Evolutionary conservation across 2,888 invertebrate genomes (phyloP).

Genomic region (Acronicta leporina): DNA sequence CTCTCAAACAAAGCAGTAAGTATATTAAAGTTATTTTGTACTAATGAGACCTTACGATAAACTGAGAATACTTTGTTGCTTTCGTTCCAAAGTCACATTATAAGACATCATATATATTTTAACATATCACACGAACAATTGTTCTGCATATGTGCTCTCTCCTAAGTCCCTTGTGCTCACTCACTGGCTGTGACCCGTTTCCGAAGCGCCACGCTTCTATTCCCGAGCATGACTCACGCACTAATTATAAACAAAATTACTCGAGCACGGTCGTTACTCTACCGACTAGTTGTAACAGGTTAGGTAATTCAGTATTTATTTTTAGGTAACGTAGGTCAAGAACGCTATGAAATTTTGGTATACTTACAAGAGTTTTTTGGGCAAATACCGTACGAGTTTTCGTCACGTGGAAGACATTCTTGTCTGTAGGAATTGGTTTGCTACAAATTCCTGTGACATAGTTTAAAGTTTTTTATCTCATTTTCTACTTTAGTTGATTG

Average conservation of each 20-base stretch:
- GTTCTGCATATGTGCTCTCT: conserved; percentile 40
- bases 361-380: conserved; percentile 12
- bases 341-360: conserved; percentile 55
- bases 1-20: too few species aligned
- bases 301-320: conserved; percentile 69
- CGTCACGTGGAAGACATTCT: not conserved
- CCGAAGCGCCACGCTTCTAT: conserved; percentile 58
- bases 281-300: conserved; percentile 60
- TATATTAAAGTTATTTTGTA: not conserved
- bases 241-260: conserved; percentile 67
- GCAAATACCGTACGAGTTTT: not conserved
- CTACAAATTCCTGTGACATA: not conserved
- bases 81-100: too few species aligned
- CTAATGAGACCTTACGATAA: not conserved
- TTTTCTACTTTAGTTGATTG: not conserved
- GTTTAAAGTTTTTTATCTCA: too few species aligned
- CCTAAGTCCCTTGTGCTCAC: conserved; percentile 39
- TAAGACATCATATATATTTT: too few species aligned
- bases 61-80: not conserved
- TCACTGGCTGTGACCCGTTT: conserved; percentile 61
- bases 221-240: conserved; percentile 65
- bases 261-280: conserved; percentile 65
- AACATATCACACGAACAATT: not conserved
- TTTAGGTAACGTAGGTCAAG: conserved; percentile 74
- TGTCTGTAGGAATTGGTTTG: too few species aligned